These are phyloP conservation scores for Gorsachius goisagi DNA, from an alignment of 2,113 vertebrate species.

Conservation along the genomic window DNA sequence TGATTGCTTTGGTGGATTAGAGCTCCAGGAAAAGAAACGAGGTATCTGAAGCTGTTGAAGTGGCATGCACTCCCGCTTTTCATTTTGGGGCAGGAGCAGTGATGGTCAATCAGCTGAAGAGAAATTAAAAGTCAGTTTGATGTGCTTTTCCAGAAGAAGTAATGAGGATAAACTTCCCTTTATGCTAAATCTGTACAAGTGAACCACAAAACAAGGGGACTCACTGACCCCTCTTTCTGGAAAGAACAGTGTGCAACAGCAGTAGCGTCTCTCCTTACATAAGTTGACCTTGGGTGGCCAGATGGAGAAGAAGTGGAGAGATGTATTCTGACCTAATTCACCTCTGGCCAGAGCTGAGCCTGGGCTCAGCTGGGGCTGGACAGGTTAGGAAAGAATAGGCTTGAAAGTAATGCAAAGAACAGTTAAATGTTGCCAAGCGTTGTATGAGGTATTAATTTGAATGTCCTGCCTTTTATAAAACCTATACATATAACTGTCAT, in stretches of 20 bases:
- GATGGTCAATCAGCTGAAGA: neutral
- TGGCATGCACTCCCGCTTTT: neutral
- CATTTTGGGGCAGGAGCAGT: neutral
- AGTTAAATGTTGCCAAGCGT: neutral
- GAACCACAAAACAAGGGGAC: neutral
- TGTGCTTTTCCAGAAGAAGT: neutral
- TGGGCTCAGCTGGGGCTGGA: neutral
- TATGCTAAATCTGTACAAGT: neutral
- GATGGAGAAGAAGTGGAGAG: neutral
- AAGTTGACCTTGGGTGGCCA: neutral
- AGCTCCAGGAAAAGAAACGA: neutral
- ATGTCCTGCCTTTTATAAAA: neutral
- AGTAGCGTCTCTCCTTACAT: neutral
- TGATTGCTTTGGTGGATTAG: neutral
- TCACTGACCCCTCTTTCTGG: slow-evolving; percentile 23
- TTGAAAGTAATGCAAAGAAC: neutral
- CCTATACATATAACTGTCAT: neutral
- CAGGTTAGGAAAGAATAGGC: neutral
- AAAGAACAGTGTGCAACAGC: neutral
- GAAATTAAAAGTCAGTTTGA: slow-evolving; percentile 9
- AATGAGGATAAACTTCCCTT: neutral
- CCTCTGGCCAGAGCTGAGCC: neutral
- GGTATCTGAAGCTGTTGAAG: neutral
- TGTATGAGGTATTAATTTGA: neutral
- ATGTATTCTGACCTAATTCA: neutral